Conservation (phyloP, 2,113 vertebrate species). For the Calcarius ornatus region DNA sequence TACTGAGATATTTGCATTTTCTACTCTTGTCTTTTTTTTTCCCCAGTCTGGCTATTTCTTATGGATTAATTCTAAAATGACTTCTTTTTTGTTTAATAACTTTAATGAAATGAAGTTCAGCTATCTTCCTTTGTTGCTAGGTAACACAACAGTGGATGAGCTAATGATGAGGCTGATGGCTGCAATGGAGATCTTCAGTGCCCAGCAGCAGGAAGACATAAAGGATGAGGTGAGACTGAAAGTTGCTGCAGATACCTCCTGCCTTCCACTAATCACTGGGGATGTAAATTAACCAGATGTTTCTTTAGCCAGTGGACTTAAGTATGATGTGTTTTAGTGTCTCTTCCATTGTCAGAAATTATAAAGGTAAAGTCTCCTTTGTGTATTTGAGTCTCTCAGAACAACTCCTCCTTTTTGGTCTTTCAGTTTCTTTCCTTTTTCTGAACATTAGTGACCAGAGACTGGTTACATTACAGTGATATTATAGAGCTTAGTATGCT, state of each 20-base stretch:
- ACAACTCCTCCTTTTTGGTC: not conserved
- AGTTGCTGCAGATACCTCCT: not conserved
- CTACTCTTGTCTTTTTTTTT: not conserved
- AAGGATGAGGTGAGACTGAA: constrained; percentile 90
- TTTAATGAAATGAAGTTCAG: constrained; percentile 52
- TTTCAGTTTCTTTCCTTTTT: not conserved
- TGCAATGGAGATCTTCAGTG: constrained; percentile 97
- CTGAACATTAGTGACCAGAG: not conserved
- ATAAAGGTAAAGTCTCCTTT: not conserved
- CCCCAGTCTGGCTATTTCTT: constrained; percentile 31
- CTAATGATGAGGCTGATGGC: constrained; percentile 99
- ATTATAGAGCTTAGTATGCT: not conserved
- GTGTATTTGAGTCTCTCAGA: not conserved
- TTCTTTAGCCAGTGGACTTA: not conserved
- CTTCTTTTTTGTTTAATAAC: constrained; percentile 56
- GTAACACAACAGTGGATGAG: constrained; percentile 98
- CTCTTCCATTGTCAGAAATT: not conserved
- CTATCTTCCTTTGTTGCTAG: constrained; percentile 75
- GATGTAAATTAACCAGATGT: not conserved
- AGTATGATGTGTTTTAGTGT: not conserved
- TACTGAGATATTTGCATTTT: constrained; percentile 43
- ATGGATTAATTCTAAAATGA: constrained; percentile 57
- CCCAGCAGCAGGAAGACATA: constrained; percentile 98
- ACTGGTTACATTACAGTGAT: not conserved
- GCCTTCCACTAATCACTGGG: not conserved